phyloP scores from a whole-genome alignment of 2,797 vertebrate species.

The Dipus sagitta region DNA sequence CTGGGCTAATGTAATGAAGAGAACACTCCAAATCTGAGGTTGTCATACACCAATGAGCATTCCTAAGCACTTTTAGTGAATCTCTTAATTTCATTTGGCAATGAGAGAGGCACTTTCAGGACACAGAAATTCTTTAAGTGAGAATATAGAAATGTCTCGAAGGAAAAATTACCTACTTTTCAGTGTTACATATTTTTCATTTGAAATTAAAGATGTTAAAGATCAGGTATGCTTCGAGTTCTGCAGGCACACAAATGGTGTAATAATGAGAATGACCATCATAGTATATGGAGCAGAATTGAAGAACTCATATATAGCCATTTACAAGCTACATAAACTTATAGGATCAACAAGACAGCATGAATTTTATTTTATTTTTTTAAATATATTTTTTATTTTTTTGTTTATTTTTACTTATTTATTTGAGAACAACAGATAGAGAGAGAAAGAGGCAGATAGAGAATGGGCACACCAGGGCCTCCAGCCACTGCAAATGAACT shows the following conservation, averaged over 20 bases:
- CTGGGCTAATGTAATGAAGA: not conserved
- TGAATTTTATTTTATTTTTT: not conserved
- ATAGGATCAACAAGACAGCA: not conserved
- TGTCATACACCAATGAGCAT: not conserved
- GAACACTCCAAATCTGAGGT: not conserved
- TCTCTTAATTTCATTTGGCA: conserved; percentile 28
- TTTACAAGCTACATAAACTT: conserved; percentile 7
- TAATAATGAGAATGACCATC: not conserved
- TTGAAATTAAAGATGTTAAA: not conserved
- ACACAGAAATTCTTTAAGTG: not conserved
- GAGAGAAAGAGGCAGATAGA: too few species aligned
- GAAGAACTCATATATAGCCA: not conserved
- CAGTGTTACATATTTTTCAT: conserved; percentile 8
- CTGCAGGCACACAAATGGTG: not conserved
- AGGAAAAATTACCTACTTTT: not conserved
- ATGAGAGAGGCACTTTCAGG: not conserved
- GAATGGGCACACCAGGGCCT: too few species aligned
- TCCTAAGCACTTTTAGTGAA: not conserved
- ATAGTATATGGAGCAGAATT: not conserved
- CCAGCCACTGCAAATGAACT: too few species aligned
- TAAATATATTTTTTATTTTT: too few species aligned
- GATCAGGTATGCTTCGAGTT: not conserved
- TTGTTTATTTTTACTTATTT: too few species aligned
- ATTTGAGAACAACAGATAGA: too few species aligned
- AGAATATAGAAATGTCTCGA: not conserved